Evolutionary conservation across 2,797 vertebrate species (phyloP), one percentile per base, ranked within the genome.

Genomic region (Phaenicophaeus curvirostris): DNA sequence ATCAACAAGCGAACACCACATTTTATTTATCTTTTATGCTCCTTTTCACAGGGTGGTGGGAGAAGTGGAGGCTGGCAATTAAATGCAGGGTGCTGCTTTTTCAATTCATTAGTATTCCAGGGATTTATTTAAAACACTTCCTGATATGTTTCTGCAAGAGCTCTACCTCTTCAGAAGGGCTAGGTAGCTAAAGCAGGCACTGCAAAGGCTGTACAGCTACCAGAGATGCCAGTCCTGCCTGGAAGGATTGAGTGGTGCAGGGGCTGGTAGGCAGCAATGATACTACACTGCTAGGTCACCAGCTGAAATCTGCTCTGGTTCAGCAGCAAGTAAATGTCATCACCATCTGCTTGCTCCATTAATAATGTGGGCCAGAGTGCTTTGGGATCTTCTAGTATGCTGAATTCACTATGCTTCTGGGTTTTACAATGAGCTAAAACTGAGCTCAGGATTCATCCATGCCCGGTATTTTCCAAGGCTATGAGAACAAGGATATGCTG

Each of bases 121-220:
- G 15, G 79, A 71, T 93, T 95, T 82, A 41, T 89, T 91, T 89
- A 42, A 93, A 94, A 87, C 18, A 69, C 42, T 87, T 91, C 31
- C n/a, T 44, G 46, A 58, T 62, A 20, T 53, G 31, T 68, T 96
- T 93, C 42, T 91, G 58, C 50, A 82, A 88, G 63, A 78, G 17
- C 28, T 66, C 8, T 50, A 3, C 69, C 41, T 54, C 39, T 71
- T 68, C 61, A 62, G 76, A 87, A 87, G 50, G 66, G 51, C 63
- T 68, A 37, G 59, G 75, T 37, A 79, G 51, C 50, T 85, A 74
- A 90, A 90, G 76, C 41, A 95, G 76, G 73, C 3, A 9, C 55
- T 86, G 62, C 55, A 86, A 80, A 73, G 46, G 41, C 61, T 90
- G 75, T 69, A 53, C 20, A 81, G 55, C 55, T 86, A n/a, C 59